phyloP scores from a whole-genome alignment of 1,140 invertebrate genomes.

The Latrodectus geometricus region DNA sequence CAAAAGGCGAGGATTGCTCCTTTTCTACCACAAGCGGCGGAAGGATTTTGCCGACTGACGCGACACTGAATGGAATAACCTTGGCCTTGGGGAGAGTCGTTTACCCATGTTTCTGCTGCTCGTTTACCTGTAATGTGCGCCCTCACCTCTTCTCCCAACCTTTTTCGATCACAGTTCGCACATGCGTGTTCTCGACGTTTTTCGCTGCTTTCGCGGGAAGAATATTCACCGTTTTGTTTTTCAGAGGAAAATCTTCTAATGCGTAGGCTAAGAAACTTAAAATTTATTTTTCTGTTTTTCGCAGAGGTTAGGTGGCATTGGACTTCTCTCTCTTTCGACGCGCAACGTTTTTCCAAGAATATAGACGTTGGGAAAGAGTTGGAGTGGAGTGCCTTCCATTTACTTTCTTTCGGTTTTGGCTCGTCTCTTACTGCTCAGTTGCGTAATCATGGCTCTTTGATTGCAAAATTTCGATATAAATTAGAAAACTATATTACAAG shows the following conservation, averaged over 20 bases:
- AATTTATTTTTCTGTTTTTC: not conserved
- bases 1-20: not conserved
- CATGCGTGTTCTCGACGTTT: not conserved
- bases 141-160: not conserved
- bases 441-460: not conserved
- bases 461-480: too few relatives aligned
- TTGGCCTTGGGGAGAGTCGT: constrained; percentile 19
- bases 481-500: too few relatives aligned
- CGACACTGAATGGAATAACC: not conserved
- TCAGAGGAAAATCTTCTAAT: not conserved
- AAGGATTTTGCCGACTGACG: not conserved
- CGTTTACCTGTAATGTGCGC: not conserved
- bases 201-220: not conserved
- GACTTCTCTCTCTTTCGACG: not conserved
- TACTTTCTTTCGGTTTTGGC: not conserved
- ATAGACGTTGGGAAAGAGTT: not conserved
- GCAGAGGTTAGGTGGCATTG: not conserved
- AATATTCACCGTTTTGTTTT: constrained; percentile 1
- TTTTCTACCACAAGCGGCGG: not conserved
- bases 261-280: not conserved
- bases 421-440: not conserved
- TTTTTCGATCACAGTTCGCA: not conserved
- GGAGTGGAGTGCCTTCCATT: not conserved
- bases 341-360: not conserved
- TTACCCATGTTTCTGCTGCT: constrained; percentile 1